phyloP scores from a whole-genome alignment of 2,113 vertebrate species.

The Azemiops feae region DNA sequence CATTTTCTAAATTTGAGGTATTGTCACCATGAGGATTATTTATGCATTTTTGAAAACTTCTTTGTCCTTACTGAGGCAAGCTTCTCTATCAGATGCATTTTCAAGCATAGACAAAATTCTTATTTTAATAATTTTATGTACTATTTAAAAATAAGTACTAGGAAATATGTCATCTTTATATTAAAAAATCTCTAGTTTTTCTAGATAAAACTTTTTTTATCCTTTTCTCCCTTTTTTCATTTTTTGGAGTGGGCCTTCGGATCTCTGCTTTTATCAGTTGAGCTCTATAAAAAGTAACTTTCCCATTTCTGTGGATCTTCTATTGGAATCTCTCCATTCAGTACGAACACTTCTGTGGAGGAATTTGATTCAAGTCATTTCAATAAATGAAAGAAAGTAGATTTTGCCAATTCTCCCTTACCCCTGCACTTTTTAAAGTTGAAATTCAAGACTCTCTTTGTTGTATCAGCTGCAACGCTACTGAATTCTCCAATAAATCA shows the following conservation, averaged over 20 bases:
- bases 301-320: neutral
- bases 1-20: neutral
- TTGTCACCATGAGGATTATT: neutral
- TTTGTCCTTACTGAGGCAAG: neutral
- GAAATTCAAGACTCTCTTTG: neutral
- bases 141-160: neutral
- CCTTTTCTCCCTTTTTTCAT: neutral
- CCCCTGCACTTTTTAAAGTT: neutral
- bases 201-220: neutral
- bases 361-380: neutral
- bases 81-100: neutral
- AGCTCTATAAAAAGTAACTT: neutral
- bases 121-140: neutral
- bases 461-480: neutral
- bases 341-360: neutral
- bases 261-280: neutral
- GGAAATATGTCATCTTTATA: neutral
- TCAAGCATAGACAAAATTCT: neutral
- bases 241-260: neutral
- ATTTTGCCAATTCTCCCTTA: neutral
- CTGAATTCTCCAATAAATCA: neutral
- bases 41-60: neutral
- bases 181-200: neutral
- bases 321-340: neutral
- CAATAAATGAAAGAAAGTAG: no score